Evolutionary conservation across 2,888 invertebrate genomes (phyloP), one percentile per base, ranked within the genome.

Genomic region (Sphinx pinastri): DNA sequence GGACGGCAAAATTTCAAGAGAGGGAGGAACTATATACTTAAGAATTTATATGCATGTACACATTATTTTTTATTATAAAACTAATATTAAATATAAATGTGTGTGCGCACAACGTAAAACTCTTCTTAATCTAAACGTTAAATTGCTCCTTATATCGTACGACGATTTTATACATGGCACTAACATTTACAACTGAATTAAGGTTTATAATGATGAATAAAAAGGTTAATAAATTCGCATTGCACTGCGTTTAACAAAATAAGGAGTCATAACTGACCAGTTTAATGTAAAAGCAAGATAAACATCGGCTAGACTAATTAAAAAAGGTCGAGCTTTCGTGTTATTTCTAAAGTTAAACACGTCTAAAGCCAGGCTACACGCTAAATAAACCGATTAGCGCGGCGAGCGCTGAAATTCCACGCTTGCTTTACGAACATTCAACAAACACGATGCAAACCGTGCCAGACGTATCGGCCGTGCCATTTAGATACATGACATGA

Each of bases 391-490:
- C 31, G 19, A 57, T 25, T 57, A 45, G 14, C 19, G 55, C 16
- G 5, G 14, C 47, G 47, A 68, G 45, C 47, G 47, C 11, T 57
- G 19, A 68, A 47, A 68, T 57, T 57, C 57, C 25, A 47, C 57
- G 45, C 45, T 55, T 16, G 47, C n/a, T 57, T 57, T 25, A 45
- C 74, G 19, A 75, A 69, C 68, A 74, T 73, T 75, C 76, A 79
- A 81, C 79, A 73, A 76, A 74, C 71, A 55, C 67, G 74, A 75
- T 75, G 75, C 19, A 45, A 60, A 11, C 71, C 72, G 76, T 75
- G 70, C 72, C 75, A 73, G 74, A 73, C 72, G 73, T 75, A 57
- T 47, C 47, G 25, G 47, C 16, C 13, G 16, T 12, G 68, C 54
- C 16, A 54, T 55, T 54, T 16, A 38, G 54, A 67, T 55, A 45